Evolutionary conservation across 2,113 vertebrate species (phyloP), one percentile per base, ranked within the genome.

Genomic region (Sylvilagus bachmani): DNA sequence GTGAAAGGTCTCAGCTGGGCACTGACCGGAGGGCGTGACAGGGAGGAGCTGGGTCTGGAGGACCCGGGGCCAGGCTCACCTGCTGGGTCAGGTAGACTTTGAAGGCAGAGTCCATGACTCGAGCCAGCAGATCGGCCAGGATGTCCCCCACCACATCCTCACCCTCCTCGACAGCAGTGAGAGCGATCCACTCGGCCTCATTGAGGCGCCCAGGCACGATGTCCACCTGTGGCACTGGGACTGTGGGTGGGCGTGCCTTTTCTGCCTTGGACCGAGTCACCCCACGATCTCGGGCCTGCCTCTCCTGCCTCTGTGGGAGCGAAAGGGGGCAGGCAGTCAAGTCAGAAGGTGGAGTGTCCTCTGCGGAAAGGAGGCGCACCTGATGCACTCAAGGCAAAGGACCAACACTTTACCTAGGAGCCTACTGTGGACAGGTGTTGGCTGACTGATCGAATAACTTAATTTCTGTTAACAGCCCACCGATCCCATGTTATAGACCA

Each of bases 141-240:
- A 99, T 86, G 38, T 98, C 98, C 11, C 86, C 98, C 0, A 98
- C 97, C 0, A 91, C 90, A 2, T 98, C 97, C 67, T 99, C 99
- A 6, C 92, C 96, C 1, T 98, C 98, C 93, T 99, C 99, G 0
- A 96, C 84, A 27, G 5, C 69, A 11, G 97, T 33, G 83, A 99
- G 97, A 0, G 97, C 85, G 14, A 95, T 86, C 99, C 98, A 99
- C 1, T 99, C 98, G 0, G 93, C 91, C 74, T 95, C 97, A 0
- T 94, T 97, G 55, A 99, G 96, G 38, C 96, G 93, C 31, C 98
- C 98, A 0, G 98, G 97, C 16, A 98, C 95, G 0, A 98, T 87
- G 3, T 98, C 97, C 81, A 97, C 86, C 51, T 92, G 29, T 5
- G 97, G 62, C 3, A 36, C 16, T 0, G 94, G 79, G 55, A 96